phyloP scores from a whole-genome alignment of 2,113 vertebrate species.

The Heptranchias perlo region DNA sequence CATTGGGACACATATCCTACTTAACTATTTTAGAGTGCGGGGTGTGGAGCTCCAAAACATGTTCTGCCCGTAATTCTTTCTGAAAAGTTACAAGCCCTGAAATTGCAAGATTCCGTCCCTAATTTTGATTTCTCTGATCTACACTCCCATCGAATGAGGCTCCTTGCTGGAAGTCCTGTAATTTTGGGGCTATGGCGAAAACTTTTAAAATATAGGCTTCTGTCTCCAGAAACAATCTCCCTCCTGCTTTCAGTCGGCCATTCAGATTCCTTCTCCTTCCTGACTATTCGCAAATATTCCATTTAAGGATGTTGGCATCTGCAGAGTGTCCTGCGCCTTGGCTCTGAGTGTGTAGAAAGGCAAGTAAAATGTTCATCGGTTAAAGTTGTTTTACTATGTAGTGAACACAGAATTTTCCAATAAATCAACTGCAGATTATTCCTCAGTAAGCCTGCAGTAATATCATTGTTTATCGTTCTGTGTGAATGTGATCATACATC shows the following conservation, averaged over 20 bases:
- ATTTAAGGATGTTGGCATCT: too few relatives aligned
- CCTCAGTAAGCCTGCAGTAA: neutral
- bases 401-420: too few relatives aligned
- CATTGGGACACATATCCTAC: neutral
- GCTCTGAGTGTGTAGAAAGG: too few relatives aligned
- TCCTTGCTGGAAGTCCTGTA: neutral
- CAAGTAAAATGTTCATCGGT: too few relatives aligned
- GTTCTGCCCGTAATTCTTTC: neutral
- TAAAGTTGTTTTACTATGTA: too few relatives aligned
- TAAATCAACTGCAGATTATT: neutral
- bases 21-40: neutral
- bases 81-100: neutral
- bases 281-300: too few relatives aligned
- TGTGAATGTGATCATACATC: neutral
- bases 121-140: neutral
- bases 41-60: neutral
- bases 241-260: neutral
- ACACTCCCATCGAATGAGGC: neutral
- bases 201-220: neutral
- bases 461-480: too few relatives aligned
- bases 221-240: neutral
- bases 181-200: neutral
- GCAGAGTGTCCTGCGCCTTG: too few relatives aligned
- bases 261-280: neutral
- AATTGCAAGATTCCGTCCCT: neutral